Evolutionary conservation across 2,888 invertebrate genomes (phyloP).

Genomic region (Actias luna): DNA sequence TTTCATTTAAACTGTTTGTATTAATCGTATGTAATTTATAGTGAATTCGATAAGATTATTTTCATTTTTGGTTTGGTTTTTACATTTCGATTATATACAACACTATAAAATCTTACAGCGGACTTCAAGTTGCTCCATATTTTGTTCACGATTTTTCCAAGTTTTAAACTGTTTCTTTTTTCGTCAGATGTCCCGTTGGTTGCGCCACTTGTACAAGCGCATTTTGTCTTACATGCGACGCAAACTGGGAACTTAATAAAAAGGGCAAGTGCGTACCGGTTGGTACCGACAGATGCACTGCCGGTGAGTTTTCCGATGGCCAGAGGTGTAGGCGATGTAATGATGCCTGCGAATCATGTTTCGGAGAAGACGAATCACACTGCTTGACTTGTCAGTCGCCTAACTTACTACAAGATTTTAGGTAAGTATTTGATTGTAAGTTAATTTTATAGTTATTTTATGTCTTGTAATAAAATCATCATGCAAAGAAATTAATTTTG

Average conservation of each 20-base stretch:
- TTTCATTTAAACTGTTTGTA: neutral
- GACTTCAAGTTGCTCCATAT: no score
- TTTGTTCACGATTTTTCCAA: no score
- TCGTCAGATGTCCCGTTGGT: conserved; percentile 85
- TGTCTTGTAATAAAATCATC: no score
- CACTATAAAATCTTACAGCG: neutral
- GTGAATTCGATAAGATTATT: neutral
- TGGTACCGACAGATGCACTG: conserved; percentile 86
- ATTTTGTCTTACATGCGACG: conserved; percentile 87
- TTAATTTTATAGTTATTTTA: neutral
- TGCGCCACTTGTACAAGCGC: conserved; percentile 88
- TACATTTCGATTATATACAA: neutral
- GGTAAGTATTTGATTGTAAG: conserved; percentile 41
- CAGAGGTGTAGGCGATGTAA: conserved; percentile 88
- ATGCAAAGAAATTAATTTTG: no score
- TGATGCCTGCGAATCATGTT: conserved; percentile 91
- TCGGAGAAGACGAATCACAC: conserved; percentile 86
- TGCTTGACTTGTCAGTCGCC: conserved; percentile 90
- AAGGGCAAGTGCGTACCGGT: conserved; percentile 88
- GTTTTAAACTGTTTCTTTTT: conserved; percentile 13
- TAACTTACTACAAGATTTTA: conserved; percentile 85
- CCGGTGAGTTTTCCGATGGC: conserved; percentile 83
- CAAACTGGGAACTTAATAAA: conserved; percentile 88
- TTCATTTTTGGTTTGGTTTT: neutral
- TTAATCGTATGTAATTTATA: no score